phyloP scores from a whole-genome alignment of 2,797 vertebrate genomes.

The Triplophysa yarkandensis region DNA sequence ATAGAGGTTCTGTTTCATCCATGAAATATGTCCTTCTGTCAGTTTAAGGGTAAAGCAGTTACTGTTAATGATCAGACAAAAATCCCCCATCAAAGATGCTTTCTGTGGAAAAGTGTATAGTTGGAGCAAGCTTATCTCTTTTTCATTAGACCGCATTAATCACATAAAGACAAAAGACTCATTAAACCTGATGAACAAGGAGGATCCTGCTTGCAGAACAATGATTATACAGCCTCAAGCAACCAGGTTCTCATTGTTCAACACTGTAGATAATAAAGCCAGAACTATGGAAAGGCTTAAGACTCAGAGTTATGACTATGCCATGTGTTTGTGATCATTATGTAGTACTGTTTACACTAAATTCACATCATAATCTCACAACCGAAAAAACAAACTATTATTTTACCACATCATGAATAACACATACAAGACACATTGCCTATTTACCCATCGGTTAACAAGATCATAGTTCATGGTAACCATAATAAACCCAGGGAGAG shows the following conservation, averaged over 20 bases:
- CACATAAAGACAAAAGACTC: constrained; percentile 34
- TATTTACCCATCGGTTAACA: constrained; percentile 24
- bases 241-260: constrained; percentile 14
- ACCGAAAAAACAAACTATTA: neutral
- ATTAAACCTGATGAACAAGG: constrained; percentile 2
- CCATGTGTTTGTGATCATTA: neutral
- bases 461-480: neutral
- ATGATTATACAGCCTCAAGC: constrained; percentile 2
- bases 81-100: neutral
- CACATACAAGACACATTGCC: neutral
- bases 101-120: neutral
- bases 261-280: constrained; percentile 3
- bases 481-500: constrained; percentile 19
- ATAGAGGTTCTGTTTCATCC: too few species aligned
- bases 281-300: constrained; percentile 7
- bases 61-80: neutral
- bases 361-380: neutral
- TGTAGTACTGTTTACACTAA: neutral
- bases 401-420: neutral
- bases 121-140: neutral
- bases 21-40: neutral
- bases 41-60: neutral
- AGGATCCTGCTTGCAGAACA: constrained; percentile 37
- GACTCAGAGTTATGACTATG: neutral
- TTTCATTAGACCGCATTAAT: constrained; percentile 6